These are phyloP conservation scores for Lottia scabra DNA, from an alignment of 2,888 invertebrate species.

Conservation along the genomic window DNA sequence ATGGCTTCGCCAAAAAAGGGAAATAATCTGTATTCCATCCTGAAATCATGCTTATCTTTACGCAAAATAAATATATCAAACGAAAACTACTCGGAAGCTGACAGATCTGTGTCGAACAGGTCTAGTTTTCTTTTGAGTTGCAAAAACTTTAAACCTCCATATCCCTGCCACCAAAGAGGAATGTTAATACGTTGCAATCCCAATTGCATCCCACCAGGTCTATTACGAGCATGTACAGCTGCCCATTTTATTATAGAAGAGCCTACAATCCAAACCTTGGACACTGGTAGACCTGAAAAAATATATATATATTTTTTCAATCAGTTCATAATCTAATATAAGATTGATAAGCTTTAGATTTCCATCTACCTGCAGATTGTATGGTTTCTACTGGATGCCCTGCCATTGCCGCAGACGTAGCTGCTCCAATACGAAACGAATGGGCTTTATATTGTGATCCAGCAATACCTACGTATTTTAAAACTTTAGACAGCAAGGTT, in stretches of 20 bases:
- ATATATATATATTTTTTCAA: background rate
- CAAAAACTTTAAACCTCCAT: background rate
- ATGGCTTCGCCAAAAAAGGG: no score
- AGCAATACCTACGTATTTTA: no score
- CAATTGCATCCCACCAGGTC: no score
- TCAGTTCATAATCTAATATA: background rate
- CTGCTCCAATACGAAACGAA: conserved; percentile 1
- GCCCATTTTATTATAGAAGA: background rate
- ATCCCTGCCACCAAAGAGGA: background rate
- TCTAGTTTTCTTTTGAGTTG: background rate
- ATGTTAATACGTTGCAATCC: no score
- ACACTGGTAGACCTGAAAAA: no score
- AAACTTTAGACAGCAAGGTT: no score
- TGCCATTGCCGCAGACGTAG: background rate
- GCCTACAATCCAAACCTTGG: background rate
- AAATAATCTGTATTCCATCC: no score
- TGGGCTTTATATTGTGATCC: no score
- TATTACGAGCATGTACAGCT: background rate
- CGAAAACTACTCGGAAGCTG: no score
- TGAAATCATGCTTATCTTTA: no score
- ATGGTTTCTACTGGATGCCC: background rate
- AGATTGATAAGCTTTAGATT: background rate
- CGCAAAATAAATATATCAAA: no score
- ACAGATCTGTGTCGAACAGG: no score
- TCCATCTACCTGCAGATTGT: background rate